Evolutionary conservation across 2,888 invertebrate genomes (phyloP), one percentile per base, ranked within the genome.

Genomic region (Pseudanteris insignis): DNA sequence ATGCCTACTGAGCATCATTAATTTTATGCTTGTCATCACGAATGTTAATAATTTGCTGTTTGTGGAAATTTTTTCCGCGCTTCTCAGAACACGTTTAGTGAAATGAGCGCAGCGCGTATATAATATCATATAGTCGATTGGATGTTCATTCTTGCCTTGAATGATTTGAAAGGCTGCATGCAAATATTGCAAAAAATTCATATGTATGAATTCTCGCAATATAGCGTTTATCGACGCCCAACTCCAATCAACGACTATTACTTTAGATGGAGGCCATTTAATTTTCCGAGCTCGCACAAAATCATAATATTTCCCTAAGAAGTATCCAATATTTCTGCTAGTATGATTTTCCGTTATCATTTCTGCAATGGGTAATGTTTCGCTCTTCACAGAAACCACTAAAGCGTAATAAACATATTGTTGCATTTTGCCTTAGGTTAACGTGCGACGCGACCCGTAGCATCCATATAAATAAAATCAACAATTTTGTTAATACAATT

Each of bases 41-140:
- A 33, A 33, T 33, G 2, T 33, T 8, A 33, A 8, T 14, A 33
- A 2, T 2, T 33, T 14, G 1, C n/a, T 8, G n/a, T 33, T 14
- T 7, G 2, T 5, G 13, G 32, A 14, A 2, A 14, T 14, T n/a
- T 33, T 33, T 4, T 33, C 32, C 7, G 14, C 2, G 14, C 11
- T 33, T 33, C n/a, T 33, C 11, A 3, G 10, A 2, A 30, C 10
- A 10, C 30, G 30, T 11, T 30, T 30, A 10, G 9, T 30, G 7
- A 30, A 11, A 29, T 58, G 65, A 12, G 32, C 13, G n/a, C 32
- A 14, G 15, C 32, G 14, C 13, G 32, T 32, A n/a, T 30, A 30
- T 11, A 30, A 11, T 4, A 30, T 2, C 30, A 30, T 11, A 12
- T 11, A 30, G 9, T 10, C 7, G 2, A 30, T 2, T 5, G 30